Base-by-base conservation (phyloP, 2,797 vertebrate species). In the Tenualosa ilisha region DNA sequence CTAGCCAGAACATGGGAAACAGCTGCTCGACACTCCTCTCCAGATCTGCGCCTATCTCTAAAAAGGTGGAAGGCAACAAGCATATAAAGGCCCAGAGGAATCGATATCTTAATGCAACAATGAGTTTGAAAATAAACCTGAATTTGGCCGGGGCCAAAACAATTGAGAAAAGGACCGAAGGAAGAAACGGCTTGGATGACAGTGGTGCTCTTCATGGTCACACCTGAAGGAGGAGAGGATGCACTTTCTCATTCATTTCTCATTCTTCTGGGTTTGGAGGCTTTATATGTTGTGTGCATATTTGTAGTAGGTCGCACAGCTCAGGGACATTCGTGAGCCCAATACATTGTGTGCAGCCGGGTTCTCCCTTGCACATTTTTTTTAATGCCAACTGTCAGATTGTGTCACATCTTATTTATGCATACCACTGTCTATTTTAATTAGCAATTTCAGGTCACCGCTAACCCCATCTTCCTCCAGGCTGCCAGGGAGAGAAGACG, bases 401-500 rank as follows among this genome's bases (percentile, higher is more conserved):
- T 88, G 87, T 89, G 90, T 91, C 89, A 86, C 85, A 87, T 92
- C 90, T 89, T 90, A 93, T 93, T 93, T 90, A 92, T 91, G 89
- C 89, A 85, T 87, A 91, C 88, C 89, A 89, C 87, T 93, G 93
- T 92, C 93, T 90, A 84, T 92, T 94, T 93, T 93, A 94, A 93
- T 94, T 89, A 92, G 92, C 89, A 84, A 91, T 91, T 93, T 91
- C 90, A 89, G 92, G 93, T 93, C 92, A 92, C 86, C 6, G 54
- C 65, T 84, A 90, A 90, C 86, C 85, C 89, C 89, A 86, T 90
- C 86, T 88, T 90, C 85, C 89, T 91, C 84, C 81, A 81, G 87
- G 91, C 91, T 91, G 89, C 63, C 53, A 86, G 85, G 50, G 72
- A 84, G 84, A 89, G 83, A 91, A 92, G 89, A 91, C 90, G 90